Conservation (phyloP, 2,797 vertebrate species). For the Diglossa cyanea region DNA sequence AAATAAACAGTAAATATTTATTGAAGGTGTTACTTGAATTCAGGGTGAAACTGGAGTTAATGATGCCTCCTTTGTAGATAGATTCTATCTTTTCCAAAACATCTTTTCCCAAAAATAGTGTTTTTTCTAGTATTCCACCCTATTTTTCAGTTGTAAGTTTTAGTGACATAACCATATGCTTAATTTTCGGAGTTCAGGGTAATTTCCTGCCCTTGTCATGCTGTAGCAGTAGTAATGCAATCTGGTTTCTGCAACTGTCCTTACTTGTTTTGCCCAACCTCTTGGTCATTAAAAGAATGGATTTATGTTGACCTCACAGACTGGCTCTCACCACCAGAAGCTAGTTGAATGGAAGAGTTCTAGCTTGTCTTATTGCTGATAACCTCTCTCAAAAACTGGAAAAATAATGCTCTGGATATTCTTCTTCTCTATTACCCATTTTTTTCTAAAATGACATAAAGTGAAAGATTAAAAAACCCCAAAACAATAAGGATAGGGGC, state of each 20-base stretch:
- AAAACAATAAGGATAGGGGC: neutral
- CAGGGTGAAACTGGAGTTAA: neutral
- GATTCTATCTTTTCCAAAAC: neutral
- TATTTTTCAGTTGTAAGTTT: neutral
- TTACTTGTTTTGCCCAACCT: neutral
- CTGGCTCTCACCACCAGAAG: neutral
- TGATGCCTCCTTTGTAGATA: neutral
- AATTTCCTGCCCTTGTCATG: neutral
- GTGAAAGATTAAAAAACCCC: rapidly evolving
- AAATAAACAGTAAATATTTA: neutral
- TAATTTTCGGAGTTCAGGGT: neutral
- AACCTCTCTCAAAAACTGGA: neutral
- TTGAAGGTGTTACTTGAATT: neutral
- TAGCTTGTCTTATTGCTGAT: neutral
- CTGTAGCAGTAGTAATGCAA: neutral
- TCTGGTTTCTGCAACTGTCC: neutral
- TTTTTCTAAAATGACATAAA: neutral
- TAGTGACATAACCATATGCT: neutral
- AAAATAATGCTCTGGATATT: neutral
- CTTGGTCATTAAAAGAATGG: neutral
- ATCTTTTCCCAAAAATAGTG: neutral
- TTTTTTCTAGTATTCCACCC: neutral
- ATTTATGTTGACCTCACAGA: neutral
- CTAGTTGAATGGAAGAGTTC: neutral
- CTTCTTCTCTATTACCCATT: neutral